These are phyloP conservation scores for Arenaria interpres DNA, from an alignment of 2,113 vertebrate genomes.

Conservation along the genomic window DNA sequence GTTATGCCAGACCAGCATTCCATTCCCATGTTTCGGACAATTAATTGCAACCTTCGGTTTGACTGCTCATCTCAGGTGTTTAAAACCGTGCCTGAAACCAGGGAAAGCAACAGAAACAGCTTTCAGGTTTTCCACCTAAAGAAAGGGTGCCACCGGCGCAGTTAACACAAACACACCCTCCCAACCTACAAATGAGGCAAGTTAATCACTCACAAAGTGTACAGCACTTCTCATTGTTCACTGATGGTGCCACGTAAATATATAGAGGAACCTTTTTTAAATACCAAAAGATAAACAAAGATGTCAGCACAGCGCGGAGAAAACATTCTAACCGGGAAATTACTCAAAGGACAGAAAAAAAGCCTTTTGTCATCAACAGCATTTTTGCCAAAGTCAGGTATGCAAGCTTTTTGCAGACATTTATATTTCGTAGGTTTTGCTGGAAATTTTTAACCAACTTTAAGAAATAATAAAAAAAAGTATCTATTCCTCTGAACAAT, in stretches of 20 bases:
- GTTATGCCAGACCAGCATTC: slow-evolving; percentile 64
- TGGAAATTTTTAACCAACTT: neutral
- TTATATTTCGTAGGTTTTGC: neutral
- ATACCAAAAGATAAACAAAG: neutral
- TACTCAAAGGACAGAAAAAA: neutral
- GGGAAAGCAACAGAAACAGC: neutral
- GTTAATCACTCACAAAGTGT: neutral
- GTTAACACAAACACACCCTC: neutral
- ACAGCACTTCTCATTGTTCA: neutral
- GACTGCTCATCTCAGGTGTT: slow-evolving; percentile 46
- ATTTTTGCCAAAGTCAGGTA: neutral
- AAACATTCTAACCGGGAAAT: neutral
- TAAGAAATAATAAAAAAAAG: neutral
- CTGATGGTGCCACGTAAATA: neutral
- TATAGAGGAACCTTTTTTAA: neutral
- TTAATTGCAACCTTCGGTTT: slow-evolving; percentile 61
- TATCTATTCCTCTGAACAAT: neutral
- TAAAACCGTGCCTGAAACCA: slow-evolving; percentile 17
- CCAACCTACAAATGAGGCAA: neutral
- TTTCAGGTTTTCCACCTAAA: slow-evolving; percentile 10
- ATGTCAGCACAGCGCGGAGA: neutral
- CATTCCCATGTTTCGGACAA: slow-evolving; percentile 66
- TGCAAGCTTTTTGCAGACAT: neutral
- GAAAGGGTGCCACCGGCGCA: neutral
- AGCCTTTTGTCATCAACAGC: neutral